Percentiles rank a stretch among this genome's conserved stretches.
phyloP scores from a whole-genome alignment of 2,888 invertebrate genomes.

The Drosophila histrio region DNA sequence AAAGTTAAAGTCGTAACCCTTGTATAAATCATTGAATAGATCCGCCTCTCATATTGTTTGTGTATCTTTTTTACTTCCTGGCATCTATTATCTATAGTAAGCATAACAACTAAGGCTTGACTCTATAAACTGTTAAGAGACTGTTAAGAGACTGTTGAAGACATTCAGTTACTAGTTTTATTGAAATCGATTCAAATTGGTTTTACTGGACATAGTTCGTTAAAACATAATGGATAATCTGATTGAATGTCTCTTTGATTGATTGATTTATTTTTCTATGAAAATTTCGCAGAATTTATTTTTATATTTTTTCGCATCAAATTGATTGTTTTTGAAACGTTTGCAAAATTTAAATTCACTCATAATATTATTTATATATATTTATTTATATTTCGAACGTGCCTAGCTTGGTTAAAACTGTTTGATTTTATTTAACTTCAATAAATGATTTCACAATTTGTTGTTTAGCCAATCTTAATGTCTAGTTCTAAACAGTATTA shows the following conservation, averaged over 20 bases:
- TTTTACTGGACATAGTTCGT: background rate
- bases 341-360: too few species aligned
- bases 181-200: background rate
- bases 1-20: conserved; percentile 27
- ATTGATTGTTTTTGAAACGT: background rate
- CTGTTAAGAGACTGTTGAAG: background rate
- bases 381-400: too few species aligned
- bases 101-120: background rate
- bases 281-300: background rate
- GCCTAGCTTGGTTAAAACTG: too few species aligned
- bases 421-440: too few species aligned
- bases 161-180: background rate
- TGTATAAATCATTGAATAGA: conserved; percentile 41
- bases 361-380: too few species aligned
- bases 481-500: too few species aligned
- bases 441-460: too few species aligned
- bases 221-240: too few species aligned
- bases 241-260: background rate
- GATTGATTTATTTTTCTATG: background rate
- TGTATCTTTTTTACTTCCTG: background rate
- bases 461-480: too few species aligned
- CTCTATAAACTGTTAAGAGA: background rate
- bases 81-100: background rate
- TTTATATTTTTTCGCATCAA: too few species aligned
- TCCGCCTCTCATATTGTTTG: background rate